Conservation (phyloP, 2,113 vertebrate genomes). For the Dissostichus mawsoni region DNA sequence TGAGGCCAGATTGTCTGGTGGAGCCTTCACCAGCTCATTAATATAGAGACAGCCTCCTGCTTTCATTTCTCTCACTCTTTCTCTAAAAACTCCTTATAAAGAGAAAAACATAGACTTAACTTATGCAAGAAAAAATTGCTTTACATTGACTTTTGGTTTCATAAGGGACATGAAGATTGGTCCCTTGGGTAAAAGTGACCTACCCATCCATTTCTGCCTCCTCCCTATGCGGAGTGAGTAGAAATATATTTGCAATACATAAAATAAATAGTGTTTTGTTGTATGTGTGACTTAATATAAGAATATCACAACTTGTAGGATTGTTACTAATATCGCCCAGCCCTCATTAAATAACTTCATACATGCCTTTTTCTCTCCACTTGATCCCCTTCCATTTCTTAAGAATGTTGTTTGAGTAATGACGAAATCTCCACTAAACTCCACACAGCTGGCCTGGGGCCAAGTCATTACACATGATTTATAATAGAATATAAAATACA, state of each 20-base stretch:
- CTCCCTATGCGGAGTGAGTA: too few relatives aligned
- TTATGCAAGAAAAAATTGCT: too few relatives aligned
- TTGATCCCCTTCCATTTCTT: not conserved
- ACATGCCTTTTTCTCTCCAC: not conserved
- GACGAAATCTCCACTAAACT: not conserved
- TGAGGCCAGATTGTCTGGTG: conserved; percentile 38
- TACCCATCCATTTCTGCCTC: too few relatives aligned
- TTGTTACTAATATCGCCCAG: too few relatives aligned
- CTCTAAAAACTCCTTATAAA: conserved; percentile 8
- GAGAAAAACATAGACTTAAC: conserved; percentile 9
- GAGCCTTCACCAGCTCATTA: conserved; percentile 39
- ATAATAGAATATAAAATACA: not conserved
- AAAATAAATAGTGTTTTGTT: too few relatives aligned
- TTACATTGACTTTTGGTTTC: too few relatives aligned
- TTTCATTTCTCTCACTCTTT: conserved; percentile 24
- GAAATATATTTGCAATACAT: too few relatives aligned
- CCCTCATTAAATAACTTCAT: too few relatives aligned
- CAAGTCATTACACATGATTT: not conserved
- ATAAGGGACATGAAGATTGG: too few relatives aligned
- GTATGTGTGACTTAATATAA: too few relatives aligned
- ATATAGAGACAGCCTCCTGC: conserved; percentile 25
- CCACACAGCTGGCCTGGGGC: not conserved
- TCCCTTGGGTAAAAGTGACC: too few relatives aligned
- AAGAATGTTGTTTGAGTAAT: conserved; percentile 22
- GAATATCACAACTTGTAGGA: too few relatives aligned